These are phyloP conservation scores for Australoheros scitulus DNA, from an alignment of 2,113 vertebrate genomes.

Conservation along the genomic window DNA sequence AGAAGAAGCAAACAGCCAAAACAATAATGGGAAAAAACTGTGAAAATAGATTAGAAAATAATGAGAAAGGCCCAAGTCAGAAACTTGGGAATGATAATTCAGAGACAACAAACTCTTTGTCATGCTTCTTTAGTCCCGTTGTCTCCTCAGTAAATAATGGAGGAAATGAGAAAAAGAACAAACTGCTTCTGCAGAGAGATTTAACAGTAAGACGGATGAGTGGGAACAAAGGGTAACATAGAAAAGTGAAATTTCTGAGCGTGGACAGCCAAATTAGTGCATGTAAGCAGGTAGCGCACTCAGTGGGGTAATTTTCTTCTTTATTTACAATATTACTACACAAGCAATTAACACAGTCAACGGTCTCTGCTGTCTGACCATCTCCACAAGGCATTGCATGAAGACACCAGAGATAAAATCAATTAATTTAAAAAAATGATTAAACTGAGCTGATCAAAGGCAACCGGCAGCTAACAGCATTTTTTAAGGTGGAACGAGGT, in stretches of 20 bases:
- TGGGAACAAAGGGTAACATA: conserved; percentile 10
- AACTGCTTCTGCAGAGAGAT: conserved; percentile 31
- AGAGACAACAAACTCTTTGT: neutral
- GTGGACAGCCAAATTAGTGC: conserved; percentile 42
- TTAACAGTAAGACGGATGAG: conserved; percentile 24
- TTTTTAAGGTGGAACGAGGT: neutral
- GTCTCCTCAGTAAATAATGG: conserved; percentile 67
- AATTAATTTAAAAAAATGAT: neutral
- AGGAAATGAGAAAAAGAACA: conserved; percentile 36
- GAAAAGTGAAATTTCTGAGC: conserved; percentile 32
- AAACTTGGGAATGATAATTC: neutral
- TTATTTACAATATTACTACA: too few relatives aligned
- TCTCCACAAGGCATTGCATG: neutral
- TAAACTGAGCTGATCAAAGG: neutral
- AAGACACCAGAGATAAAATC: neutral
- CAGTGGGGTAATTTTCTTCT: too few relatives aligned
- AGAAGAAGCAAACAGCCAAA: neutral
- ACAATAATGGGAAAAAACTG: conserved; percentile 26
- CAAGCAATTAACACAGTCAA: too few relatives aligned
- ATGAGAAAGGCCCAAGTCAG: conserved; percentile 23
- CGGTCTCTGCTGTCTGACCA: too few relatives aligned
- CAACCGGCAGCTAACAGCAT: neutral
- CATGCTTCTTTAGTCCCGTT: conserved; percentile 53
- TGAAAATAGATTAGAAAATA: conserved; percentile 12
- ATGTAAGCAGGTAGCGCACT: conserved; percentile 12